Conservation (phyloP, 2,113 vertebrate genomes). For the Misgurnus anguillicaudatus region DNA sequence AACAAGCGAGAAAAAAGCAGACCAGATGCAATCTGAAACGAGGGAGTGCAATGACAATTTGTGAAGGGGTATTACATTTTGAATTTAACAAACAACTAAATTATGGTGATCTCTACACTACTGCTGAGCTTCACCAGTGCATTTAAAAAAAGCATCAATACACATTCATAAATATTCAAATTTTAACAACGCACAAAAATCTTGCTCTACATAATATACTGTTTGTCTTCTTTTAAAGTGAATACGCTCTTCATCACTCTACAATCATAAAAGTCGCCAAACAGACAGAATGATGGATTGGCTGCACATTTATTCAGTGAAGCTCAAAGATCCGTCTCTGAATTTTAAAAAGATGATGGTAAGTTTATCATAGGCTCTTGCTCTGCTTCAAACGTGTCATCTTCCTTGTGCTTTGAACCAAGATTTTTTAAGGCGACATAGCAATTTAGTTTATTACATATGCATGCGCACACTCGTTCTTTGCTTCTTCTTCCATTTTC, state of each 20-base stretch:
- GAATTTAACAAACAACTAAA: background rate
- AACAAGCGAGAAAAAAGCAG: background rate
- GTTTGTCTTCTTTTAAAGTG: constrained; percentile 19
- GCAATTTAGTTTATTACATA: constrained; percentile 40
- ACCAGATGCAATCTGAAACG: background rate
- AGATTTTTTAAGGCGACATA: constrained; percentile 21
- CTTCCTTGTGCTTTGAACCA: background rate
- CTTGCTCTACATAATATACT: constrained; percentile 29
- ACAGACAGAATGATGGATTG: constrained; percentile 13
- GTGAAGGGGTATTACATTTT: background rate
- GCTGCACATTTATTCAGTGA: constrained; percentile 30
- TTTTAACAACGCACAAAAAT: background rate
- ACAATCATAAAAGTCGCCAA: constrained; percentile 15
- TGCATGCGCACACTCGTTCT: constrained; percentile 40
- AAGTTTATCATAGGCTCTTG: constrained; percentile 29
- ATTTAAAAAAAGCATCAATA: background rate
- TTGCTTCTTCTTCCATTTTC: constrained; percentile 4
- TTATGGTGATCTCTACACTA: background rate
- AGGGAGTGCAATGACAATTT: background rate
- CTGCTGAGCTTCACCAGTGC: background rate
- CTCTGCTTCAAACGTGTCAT: background rate
- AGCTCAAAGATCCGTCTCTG: constrained; percentile 15
- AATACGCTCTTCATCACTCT: constrained; percentile 35
- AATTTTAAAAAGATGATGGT: constrained; percentile 35
- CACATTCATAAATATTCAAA: background rate